Percentiles rank a stretch among this genome's conserved stretches.
Conservation (phyloP, 1,140 invertebrate species). For the Portunus trituberculatus region DNA sequence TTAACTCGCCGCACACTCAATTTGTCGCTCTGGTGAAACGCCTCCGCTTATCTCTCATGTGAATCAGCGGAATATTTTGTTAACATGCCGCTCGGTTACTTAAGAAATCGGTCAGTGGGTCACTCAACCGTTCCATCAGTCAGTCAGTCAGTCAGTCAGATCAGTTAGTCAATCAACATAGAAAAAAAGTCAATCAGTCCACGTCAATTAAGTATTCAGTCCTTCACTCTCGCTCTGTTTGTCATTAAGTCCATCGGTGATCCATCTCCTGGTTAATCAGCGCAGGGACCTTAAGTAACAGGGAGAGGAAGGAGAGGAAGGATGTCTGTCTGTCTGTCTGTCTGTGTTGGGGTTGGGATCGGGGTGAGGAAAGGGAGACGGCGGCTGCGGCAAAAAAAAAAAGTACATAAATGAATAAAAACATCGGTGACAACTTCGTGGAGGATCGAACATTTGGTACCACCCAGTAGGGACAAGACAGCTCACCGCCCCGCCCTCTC, state of each 20-base stretch:
- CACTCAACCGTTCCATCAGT: background rate
- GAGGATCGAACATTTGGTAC: no score
- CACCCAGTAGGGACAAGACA: no score
- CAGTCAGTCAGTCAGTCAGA: background rate
- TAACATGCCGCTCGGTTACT: background rate
- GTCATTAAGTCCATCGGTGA: background rate
- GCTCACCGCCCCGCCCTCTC: no score
- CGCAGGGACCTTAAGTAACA: background rate
- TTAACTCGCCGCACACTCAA: slow-evolving; percentile 9
- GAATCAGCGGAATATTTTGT: background rate
- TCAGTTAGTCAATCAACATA: background rate
- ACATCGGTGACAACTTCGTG: no score
- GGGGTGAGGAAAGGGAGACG: background rate
- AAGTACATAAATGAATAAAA: background rate
- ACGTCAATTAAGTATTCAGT: background rate
- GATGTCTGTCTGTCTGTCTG: no score
- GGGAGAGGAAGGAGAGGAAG: background rate
- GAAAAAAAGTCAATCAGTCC: slow-evolving; percentile 4
- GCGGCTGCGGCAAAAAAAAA: background rate
- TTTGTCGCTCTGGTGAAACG: background rate
- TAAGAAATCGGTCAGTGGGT: background rate
- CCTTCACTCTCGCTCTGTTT: background rate
- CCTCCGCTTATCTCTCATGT: background rate
- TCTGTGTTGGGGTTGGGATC: no score
- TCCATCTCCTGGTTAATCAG: background rate